A percentile compares a stretch with the other conserved stretches of the same genome.
Evolutionary conservation across 2,888 invertebrate genomes (phyloP).

Genomic region (Atherix ibis): DNA sequence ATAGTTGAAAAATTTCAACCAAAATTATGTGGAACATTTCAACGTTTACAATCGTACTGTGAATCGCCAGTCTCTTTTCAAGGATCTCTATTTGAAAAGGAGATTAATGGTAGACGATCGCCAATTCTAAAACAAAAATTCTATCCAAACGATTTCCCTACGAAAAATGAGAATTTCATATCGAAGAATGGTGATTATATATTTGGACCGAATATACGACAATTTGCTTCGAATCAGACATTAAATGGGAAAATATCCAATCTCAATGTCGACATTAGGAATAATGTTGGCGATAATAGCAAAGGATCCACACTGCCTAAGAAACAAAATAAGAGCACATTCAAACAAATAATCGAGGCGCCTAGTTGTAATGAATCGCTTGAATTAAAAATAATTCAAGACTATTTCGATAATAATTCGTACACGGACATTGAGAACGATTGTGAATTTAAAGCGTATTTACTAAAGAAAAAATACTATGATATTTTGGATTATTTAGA

Average conservation of each 20-base stretch:
- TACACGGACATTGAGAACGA: slow-evolving; percentile 31
- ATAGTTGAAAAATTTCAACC: slow-evolving; percentile 25
- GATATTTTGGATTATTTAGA: slow-evolving; percentile 28
- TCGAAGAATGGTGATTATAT: slow-evolving; percentile 19
- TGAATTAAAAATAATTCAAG: slow-evolving; percentile 28
- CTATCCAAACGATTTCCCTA: slow-evolving; percentile 20
- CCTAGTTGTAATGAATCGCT: slow-evolving; percentile 27
- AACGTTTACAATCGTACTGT: slow-evolving; percentile 13
- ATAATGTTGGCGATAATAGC: slow-evolving; percentile 11
- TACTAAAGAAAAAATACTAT: slow-evolving; percentile 28
- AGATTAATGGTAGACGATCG: slow-evolving; percentile 4
- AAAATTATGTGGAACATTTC: slow-evolving; percentile 18
- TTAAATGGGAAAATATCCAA: slow-evolving; percentile 23
- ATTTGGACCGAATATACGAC: slow-evolving; percentile 24
- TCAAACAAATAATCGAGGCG: slow-evolving; percentile 24
- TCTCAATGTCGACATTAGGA: too few species aligned
- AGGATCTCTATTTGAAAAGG: slow-evolving; percentile 25
- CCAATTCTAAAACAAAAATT: slow-evolving; percentile 7
- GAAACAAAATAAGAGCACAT: slow-evolving; percentile 22
- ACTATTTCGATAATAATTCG: slow-evolving; percentile 30
- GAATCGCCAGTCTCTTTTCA: slow-evolving; percentile 30
- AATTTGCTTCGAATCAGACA: slow-evolving; percentile 22
- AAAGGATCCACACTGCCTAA: slow-evolving; percentile 20
- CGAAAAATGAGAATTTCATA: slow-evolving; percentile 9
- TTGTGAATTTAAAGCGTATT: slow-evolving; percentile 26